A percentile compares a stretch with the other conserved stretches of the same genome.
phyloP scores from a whole-genome alignment of 1,140 invertebrate genomes.

The Megathymus violae region DNA sequence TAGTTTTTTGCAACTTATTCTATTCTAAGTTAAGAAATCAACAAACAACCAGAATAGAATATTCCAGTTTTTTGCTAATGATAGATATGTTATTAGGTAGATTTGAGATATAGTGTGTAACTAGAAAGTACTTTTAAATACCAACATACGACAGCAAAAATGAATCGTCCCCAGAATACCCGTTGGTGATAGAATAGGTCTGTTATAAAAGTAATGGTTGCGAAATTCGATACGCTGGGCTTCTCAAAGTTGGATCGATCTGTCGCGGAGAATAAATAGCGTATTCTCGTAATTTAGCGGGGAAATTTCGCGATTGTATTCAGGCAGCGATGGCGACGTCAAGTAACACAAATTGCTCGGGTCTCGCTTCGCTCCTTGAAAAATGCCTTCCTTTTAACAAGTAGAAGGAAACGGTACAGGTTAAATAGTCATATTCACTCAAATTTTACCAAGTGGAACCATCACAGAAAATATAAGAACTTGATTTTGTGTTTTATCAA shows the following conservation, averaged over 20 bases:
- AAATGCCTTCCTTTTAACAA: conserved; percentile 59
- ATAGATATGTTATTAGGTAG: no score
- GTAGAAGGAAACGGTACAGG: conserved; percentile 42
- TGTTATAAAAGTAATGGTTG: conserved; percentile 17
- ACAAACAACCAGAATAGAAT: no score
- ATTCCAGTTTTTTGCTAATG: no score
- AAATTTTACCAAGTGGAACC: conserved; percentile 7
- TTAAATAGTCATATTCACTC: conserved; percentile 39
- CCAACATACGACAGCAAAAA: no score
- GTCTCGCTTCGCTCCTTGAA: conserved; percentile 43
- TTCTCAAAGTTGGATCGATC: conserved; percentile 47
- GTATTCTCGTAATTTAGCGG: conserved; percentile 54
- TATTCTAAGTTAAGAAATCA: no score
- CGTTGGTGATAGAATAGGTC: no score
- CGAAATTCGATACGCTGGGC: conserved; percentile 34
- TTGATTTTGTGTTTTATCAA: no score
- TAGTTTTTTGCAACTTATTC: no score
- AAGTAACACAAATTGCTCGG: conserved; percentile 58
- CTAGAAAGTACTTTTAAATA: no score
- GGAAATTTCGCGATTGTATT: conserved; percentile 54
- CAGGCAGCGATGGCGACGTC: conserved; percentile 45
- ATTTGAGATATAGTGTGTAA: no score
- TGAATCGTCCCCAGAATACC: no score
- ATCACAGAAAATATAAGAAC: no score
- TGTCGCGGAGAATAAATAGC: conserved; percentile 57